Conservation (phyloP, 37 sponge, comb jelly and placozoan species). For the Axinella damicornis region DNA sequence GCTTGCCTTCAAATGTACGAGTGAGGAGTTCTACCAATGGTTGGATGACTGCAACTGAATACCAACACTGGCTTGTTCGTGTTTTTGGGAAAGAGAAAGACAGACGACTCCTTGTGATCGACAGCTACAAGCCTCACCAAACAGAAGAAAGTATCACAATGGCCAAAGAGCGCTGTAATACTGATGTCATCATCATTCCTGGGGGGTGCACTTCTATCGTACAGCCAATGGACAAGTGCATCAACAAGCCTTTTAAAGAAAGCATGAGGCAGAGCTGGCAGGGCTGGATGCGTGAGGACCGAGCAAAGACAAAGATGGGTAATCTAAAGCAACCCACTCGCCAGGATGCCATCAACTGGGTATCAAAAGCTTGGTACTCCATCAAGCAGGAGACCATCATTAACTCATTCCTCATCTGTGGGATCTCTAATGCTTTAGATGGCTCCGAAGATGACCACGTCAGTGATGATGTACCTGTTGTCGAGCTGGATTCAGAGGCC, state of each 20-base stretch:
- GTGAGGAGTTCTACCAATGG: slow-evolving; percentile 27
- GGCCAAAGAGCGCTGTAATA: slow-evolving; percentile 15
- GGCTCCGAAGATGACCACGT: slow-evolving; percentile 7
- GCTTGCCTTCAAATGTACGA: slow-evolving; percentile 26
- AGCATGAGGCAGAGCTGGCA: slow-evolving; percentile 6
- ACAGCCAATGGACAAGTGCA: slow-evolving; percentile 43
- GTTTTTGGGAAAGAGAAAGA: background rate
- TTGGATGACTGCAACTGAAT: slow-evolving; percentile 26
- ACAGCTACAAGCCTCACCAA: slow-evolving; percentile 18
- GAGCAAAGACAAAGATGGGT: background rate
- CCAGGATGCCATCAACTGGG: slow-evolving; percentile 31
- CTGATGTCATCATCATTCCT: slow-evolving; percentile 36
- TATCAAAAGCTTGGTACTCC: slow-evolving; percentile 26
- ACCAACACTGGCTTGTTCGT: slow-evolving; percentile 14
- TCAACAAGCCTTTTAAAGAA: slow-evolving; percentile 32
- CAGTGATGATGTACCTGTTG: background rate
- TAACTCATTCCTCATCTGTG: slow-evolving; percentile 27
- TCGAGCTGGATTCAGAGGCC: background rate
- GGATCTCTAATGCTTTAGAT: slow-evolving; percentile 22
- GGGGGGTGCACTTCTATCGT: slow-evolving; percentile 47
- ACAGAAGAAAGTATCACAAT: slow-evolving; percentile 6
- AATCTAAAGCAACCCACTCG: slow-evolving; percentile 35
- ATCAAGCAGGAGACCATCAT: background rate
- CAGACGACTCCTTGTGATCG: slow-evolving; percentile 12
- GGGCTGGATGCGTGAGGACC: slow-evolving; percentile 3